Evolutionary conservation across 2,797 vertebrate species (phyloP).

Genomic region (Prunella strophiata): DNA sequence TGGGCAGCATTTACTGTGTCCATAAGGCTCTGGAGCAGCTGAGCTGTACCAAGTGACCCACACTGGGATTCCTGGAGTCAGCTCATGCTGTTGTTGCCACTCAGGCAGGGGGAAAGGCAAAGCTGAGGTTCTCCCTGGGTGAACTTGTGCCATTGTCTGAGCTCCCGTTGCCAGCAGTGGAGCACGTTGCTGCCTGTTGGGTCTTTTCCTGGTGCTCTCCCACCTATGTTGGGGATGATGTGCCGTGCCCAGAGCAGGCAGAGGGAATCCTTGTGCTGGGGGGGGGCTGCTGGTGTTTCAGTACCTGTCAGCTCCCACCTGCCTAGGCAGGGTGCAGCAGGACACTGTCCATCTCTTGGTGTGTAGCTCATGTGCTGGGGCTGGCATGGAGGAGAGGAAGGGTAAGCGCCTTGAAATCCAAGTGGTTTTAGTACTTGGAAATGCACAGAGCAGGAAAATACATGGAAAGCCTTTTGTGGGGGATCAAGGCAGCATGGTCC

Average conservation of each 20-base stretch:
- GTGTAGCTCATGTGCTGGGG: neutral
- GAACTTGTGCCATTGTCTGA: fast-evolving
- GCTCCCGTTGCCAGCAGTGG: fast-evolving
- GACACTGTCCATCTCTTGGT: no score
- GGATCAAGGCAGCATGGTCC: neutral
- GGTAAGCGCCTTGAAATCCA: neutral
- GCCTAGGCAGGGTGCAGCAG: neutral
- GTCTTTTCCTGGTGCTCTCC: neutral
- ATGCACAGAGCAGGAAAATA: neutral
- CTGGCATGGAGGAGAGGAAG: neutral
- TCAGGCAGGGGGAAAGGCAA: neutral
- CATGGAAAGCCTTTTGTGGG: neutral
- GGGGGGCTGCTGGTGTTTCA: neutral
- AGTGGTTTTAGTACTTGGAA: neutral
- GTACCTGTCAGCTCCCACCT: neutral
- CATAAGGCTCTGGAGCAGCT: neutral
- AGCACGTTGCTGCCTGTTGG: fast-evolving
- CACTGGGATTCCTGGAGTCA: neutral
- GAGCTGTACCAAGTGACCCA: neutral
- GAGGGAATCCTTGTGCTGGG: neutral
- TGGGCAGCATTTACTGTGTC: neutral
- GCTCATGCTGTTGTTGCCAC: neutral
- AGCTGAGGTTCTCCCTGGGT: neutral
- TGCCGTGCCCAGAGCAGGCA: neutral
- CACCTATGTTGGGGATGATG: fast-evolving